phyloP scores from a whole-genome alignment of 2,888 invertebrate genomes.

The Trachelus troglodyta region DNA sequence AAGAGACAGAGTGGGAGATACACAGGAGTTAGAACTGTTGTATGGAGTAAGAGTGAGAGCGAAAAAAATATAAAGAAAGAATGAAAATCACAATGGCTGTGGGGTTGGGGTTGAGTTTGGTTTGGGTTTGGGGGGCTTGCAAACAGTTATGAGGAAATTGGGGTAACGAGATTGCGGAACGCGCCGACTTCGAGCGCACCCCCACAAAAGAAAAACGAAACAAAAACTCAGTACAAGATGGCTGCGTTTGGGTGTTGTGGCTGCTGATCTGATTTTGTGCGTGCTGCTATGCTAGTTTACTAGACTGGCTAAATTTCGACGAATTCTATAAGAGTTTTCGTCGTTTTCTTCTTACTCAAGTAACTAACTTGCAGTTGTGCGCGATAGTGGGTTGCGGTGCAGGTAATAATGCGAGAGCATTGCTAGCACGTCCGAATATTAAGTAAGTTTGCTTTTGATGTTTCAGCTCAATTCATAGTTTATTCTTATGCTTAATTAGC shows the following conservation, averaged over 20 bases:
- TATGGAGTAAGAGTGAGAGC: background rate
- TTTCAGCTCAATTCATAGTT: slow-evolving; percentile 28
- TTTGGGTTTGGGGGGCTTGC: background rate
- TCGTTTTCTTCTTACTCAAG: background rate
- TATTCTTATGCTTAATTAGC: background rate
- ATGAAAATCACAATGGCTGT: background rate
- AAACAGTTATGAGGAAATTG: background rate
- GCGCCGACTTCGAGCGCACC: slow-evolving; percentile 40
- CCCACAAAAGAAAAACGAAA: slow-evolving; percentile 53
- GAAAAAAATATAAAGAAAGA: background rate
- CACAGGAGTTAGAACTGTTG: background rate
- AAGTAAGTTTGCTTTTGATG: slow-evolving; percentile 42
- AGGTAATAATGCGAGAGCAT: slow-evolving; percentile 37
- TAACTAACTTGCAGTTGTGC: background rate
- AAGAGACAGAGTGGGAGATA: background rate
- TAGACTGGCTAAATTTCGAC: background rate
- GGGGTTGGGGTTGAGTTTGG: background rate
- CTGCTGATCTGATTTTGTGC: slow-evolving; percentile 40
- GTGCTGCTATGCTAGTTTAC: slow-evolving; percentile 4
- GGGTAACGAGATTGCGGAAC: slow-evolving; percentile 26
- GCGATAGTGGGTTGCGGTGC: slow-evolving; percentile 18
- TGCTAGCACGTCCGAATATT: slow-evolving; percentile 34
- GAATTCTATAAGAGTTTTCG: background rate
- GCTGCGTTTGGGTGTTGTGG: slow-evolving; percentile 64
- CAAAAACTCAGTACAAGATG: slow-evolving; percentile 60